These are phyloP conservation scores for Tenthredo mesomela DNA, from an alignment of 2,888 invertebrate species.

Conservation along the genomic window DNA sequence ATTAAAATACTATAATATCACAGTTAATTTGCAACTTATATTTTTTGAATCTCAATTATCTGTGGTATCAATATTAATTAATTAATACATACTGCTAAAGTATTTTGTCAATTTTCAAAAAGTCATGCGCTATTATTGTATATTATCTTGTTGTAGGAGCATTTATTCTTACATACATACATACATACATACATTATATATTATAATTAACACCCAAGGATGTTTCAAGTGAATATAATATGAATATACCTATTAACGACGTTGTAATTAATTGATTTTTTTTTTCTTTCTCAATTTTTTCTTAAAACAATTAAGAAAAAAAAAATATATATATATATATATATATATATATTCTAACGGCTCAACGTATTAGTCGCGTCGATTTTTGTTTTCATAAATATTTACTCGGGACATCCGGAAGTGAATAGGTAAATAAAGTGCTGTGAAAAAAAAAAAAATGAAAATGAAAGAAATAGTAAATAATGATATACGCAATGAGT, in stretches of 20 bases:
- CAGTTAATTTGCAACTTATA: slow-evolving; percentile 43
- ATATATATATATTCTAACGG: not conserved
- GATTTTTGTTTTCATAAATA: not conserved
- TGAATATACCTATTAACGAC: not conserved
- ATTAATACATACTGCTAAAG: not conserved
- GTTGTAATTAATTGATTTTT: not conserved
- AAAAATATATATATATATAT: no score
- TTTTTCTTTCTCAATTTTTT: no score
- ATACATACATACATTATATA: not conserved
- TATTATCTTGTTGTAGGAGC: slow-evolving; percentile 6
- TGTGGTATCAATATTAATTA: slow-evolving; percentile 13
- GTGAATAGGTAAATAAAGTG: slow-evolving; percentile 24
- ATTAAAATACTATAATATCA: slow-evolving; percentile 15
- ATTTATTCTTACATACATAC: slow-evolving; percentile 10
- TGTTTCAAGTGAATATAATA: slow-evolving; percentile 5
- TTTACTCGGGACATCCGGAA: not conserved
- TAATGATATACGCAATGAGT: slow-evolving; percentile 56
- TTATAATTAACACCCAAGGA: slow-evolving; percentile 1
- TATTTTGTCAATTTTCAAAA: slow-evolving; percentile 29
- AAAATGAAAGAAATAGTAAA: slow-evolving; percentile 28
- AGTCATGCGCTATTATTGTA: not conserved
- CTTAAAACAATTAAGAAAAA: no score
- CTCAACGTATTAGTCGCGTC: not conserved
- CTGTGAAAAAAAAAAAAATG: slow-evolving; percentile 22
- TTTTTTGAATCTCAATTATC: slow-evolving; percentile 44